Evolutionary conservation across 2,888 invertebrate species (phyloP).

Genomic region (Lithosia quadra): DNA sequence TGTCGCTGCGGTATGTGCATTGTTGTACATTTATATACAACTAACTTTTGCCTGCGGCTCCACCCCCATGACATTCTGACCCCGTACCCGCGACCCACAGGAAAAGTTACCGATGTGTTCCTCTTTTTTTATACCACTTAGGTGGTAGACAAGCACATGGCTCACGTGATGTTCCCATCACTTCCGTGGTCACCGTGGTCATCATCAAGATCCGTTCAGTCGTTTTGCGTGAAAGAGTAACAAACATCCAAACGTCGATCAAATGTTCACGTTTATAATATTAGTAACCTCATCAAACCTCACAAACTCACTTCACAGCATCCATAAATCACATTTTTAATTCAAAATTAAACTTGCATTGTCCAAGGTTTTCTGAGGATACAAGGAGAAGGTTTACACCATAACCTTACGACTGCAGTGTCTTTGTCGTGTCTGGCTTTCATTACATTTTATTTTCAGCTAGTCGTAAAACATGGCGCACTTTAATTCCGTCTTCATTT

Average conservation of each 20-base stretch:
- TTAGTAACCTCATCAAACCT: too few relatives aligned
- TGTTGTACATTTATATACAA: constrained; percentile 7
- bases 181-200: too few relatives aligned
- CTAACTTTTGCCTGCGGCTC: too few relatives aligned
- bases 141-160: too few relatives aligned
- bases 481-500: constrained; percentile 34
- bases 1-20: constrained; percentile 10
- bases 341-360: constrained; percentile 6
- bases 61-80: too few relatives aligned
- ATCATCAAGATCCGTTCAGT: too few relatives aligned
- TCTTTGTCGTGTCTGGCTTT: constrained; percentile 52
- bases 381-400: constrained; percentile 19
- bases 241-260: too few relatives aligned
- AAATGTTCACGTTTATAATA: not conserved
- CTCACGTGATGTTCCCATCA: too few relatives aligned
- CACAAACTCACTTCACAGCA: not conserved
- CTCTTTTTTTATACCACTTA: too few relatives aligned
- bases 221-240: too few relatives aligned
- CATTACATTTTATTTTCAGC: constrained; percentile 40
- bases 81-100: too few relatives aligned
- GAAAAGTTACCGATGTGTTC: too few relatives aligned
- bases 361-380: constrained; percentile 36
- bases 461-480: constrained; percentile 30
- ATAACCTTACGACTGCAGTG: constrained; percentile 48
- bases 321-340: constrained; percentile 18